Conservation (phyloP, 2,113 vertebrate species). For the Gymnogyps californianus region DNA sequence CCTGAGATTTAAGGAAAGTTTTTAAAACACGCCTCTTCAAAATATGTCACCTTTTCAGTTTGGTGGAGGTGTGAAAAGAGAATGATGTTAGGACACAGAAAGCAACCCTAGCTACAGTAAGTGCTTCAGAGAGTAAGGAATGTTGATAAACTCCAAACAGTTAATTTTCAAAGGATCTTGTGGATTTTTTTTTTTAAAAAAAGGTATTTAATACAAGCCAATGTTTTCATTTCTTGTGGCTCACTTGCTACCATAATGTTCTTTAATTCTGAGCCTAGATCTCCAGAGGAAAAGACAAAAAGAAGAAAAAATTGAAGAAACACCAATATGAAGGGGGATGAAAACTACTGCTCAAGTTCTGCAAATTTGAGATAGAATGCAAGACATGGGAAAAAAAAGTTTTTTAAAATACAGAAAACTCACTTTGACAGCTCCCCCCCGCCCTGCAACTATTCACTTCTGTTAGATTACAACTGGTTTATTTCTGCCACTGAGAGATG, state of each 20-base stretch:
- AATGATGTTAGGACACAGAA: neutral
- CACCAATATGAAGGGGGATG: neutral
- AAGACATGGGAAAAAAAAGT: neutral
- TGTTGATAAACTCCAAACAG: neutral
- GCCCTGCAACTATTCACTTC: neutral
- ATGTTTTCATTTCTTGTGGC: neutral
- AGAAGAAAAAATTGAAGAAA: neutral
- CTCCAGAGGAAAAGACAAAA: neutral
- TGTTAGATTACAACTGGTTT: neutral
- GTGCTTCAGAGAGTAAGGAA: neutral
- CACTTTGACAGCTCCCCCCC: neutral
- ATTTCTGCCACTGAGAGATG: neutral
- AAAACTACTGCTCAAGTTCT: neutral
- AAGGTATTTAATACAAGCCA: neutral
- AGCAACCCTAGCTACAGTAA: neutral
- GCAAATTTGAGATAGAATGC: neutral
- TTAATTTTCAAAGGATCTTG: neutral
- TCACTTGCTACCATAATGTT: neutral
- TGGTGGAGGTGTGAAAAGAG: neutral
- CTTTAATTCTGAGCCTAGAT: neutral
- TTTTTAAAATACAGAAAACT: neutral
- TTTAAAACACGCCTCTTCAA: neutral
- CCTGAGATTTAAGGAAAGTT: neutral
- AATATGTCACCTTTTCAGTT: neutral
- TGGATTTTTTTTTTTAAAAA: neutral